Evolutionary conservation across 2,888 invertebrate species (phyloP).

Genomic region (Lochmaea crataegi): DNA sequence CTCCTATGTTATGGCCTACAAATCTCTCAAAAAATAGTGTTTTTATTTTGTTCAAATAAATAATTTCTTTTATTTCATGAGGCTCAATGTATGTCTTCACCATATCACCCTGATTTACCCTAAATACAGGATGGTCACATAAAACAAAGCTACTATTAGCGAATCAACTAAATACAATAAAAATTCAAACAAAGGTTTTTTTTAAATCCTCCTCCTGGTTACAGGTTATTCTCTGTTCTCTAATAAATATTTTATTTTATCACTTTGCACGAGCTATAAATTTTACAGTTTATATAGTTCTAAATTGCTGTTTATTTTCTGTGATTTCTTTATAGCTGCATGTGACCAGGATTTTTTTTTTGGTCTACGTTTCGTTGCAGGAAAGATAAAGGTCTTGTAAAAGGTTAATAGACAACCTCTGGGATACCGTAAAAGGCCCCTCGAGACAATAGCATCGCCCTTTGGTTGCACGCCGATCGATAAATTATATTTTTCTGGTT

Average conservation of each 20-base stretch:
- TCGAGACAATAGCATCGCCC: slow-evolving; percentile 49
- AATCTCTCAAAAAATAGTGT: too few species aligned
- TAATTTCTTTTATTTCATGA: too few species aligned
- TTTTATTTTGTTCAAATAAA: too few species aligned
- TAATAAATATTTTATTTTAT: neutral
- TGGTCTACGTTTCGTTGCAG: neutral
- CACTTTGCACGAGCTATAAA: neutral
- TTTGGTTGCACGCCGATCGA: slow-evolving; percentile 52
- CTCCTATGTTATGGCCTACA: too few species aligned
- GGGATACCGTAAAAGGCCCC: slow-evolving; percentile 57
- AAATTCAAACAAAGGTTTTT: too few species aligned
- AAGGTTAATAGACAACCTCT: slow-evolving; percentile 58
- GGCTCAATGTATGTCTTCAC: too few species aligned
- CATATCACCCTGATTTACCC: too few species aligned
- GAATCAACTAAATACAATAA: too few species aligned
- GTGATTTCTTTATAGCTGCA: slow-evolving; percentile 13
- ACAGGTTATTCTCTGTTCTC: neutral
- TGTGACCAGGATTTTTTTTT: slow-evolving; percentile 6
- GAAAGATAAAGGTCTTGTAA: slow-evolving; percentile 51
- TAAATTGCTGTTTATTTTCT: neutral
- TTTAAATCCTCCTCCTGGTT: neutral
- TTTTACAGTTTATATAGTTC: neutral
- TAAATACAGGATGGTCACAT: too few species aligned
- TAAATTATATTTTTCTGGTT: slow-evolving; percentile 35
- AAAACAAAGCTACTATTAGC: too few species aligned